A percentile compares a stretch with the other conserved stretches of the same genome.
phyloP scores from a whole-genome alignment of 2,113 vertebrate genomes.

The Gnathonemus echidnorhynchus region DNA sequence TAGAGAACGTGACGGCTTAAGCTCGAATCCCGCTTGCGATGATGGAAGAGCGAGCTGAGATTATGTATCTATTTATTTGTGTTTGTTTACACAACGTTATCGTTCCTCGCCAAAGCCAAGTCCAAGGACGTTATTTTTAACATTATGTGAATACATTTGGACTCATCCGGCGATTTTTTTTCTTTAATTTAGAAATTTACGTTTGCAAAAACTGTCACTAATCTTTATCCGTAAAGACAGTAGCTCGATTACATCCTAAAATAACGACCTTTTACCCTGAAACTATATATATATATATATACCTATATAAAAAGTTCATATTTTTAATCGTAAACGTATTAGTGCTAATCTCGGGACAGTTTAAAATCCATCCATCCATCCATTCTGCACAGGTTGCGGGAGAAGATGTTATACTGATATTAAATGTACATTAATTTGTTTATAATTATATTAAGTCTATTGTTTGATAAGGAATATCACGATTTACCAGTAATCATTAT shows the following conservation, averaged over 20 bases:
- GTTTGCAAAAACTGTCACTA: background rate
- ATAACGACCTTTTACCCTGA: background rate
- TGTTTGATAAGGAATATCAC: background rate
- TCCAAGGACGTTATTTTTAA: background rate
- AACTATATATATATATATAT: background rate
- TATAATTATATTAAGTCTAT: background rate
- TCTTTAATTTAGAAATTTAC: background rate
- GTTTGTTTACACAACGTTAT: background rate
- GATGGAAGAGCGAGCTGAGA: background rate
- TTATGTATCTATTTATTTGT: background rate
- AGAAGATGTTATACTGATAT: background rate
- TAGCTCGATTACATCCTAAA: background rate
- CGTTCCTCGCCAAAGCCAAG: background rate
- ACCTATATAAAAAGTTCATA: background rate
- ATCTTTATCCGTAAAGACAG: background rate
- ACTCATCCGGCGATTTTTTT: background rate
- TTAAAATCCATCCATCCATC: background rate
- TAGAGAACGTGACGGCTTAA: background rate
- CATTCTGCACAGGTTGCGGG: background rate
- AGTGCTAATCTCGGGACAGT: background rate
- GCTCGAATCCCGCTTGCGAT: background rate
- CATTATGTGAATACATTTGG: background rate
- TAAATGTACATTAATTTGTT: background rate
- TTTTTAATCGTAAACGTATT: background rate
- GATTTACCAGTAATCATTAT: background rate